These are phyloP conservation scores for Siphonodentalium dalli DNA, from an alignment of 2,888 invertebrate genomes.

Conservation along the genomic window DNA sequence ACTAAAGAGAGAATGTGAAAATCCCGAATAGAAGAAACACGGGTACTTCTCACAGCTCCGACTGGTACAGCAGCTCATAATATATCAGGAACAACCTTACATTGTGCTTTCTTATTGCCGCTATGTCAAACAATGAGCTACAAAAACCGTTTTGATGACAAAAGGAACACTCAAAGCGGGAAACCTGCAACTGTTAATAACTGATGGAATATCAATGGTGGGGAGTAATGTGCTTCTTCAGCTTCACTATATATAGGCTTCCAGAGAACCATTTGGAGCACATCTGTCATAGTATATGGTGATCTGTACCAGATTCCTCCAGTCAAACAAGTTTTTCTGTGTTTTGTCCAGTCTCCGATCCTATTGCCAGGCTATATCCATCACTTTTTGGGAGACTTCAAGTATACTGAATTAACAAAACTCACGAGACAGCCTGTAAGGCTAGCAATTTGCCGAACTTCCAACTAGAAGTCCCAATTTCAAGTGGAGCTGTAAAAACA, in stretches of 20 bases:
- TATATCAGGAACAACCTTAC: constrained; percentile 26
- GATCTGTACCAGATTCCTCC: constrained; percentile 25
- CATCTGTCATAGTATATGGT: constrained; percentile 21
- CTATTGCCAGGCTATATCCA: constrained; percentile 7
- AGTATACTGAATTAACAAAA: no score
- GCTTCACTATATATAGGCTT: constrained; percentile 22
- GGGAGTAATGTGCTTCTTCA: constrained; percentile 24
- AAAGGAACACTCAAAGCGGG: constrained; percentile 15
- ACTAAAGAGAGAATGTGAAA: constrained; percentile 12
- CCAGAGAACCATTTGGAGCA: constrained; percentile 22
- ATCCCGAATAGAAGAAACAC: constrained; percentile 17
- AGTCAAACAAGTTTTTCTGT: constrained; percentile 21
- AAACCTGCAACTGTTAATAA: constrained; percentile 21
- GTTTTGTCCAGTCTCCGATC: constrained; percentile 13
- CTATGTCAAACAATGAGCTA: constrained; percentile 14
- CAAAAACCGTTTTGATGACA: constrained; percentile 13
- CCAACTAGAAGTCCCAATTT: no score
- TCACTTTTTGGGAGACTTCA: no score
- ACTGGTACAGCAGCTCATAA: constrained; percentile 32
- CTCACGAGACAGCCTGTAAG: no score
- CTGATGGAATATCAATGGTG: constrained; percentile 36
- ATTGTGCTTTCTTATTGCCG: constrained; percentile 27
- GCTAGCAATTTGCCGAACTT: no score
- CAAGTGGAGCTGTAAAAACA: no score
- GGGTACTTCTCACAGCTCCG: constrained; percentile 26